A percentile compares a stretch with the other conserved stretches of the same genome.
Conservation (phyloP, 1,140 invertebrate genomes). For the Brachionus asplanchnoidis region DNA sequence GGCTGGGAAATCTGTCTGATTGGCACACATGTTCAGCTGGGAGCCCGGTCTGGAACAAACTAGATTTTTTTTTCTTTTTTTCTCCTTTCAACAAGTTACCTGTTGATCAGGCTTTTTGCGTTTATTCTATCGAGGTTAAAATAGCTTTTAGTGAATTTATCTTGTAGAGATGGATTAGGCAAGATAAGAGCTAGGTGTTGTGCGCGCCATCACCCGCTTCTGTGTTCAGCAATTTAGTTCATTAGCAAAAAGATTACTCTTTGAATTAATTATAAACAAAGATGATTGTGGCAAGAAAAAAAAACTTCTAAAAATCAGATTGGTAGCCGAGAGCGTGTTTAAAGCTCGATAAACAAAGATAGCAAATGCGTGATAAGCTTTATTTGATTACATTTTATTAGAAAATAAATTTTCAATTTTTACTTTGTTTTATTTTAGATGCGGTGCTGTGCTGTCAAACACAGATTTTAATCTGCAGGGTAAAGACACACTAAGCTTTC, state of each 20-base stretch:
- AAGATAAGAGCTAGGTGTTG: background rate
- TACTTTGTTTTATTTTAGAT: background rate
- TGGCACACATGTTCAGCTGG: background rate
- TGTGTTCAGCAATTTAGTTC: background rate
- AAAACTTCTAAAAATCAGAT: background rate
- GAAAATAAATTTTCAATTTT: background rate
- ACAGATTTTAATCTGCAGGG: background rate
- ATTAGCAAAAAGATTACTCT: background rate
- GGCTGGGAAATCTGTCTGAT: background rate
- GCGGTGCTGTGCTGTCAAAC: background rate
- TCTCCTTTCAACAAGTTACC: background rate
- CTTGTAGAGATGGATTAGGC: background rate
- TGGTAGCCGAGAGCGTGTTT: background rate
- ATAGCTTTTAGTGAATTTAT: background rate
- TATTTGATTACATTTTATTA: conserved; percentile 2
- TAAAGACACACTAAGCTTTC: too few species aligned
- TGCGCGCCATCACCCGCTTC: background rate
- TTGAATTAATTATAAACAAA: background rate
- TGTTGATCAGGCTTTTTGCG: background rate
- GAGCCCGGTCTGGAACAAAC: background rate
- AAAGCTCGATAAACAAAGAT: background rate
- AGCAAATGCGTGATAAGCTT: background rate
- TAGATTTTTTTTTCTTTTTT: background rate
- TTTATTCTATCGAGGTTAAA: background rate
- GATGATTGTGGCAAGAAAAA: background rate